Evolutionary conservation across 2,888 invertebrate genomes (phyloP).

Genomic region (Nasonia oneida): DNA sequence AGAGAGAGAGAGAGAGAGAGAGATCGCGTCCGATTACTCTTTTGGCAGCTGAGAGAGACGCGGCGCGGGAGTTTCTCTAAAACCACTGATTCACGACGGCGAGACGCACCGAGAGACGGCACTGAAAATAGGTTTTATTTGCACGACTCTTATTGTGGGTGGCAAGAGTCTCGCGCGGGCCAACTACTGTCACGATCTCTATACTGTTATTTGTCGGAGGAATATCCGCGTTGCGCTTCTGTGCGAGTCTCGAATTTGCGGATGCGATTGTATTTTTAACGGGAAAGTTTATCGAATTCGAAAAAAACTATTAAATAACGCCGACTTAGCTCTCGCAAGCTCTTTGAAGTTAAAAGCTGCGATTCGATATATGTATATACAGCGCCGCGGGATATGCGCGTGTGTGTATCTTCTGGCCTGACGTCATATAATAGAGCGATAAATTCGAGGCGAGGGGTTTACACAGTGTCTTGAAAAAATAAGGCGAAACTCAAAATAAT

Average conservation of each 20-base stretch:
- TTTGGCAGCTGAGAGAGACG: constrained; percentile 29
- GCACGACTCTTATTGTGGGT: neutral
- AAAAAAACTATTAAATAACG: constrained; percentile 1
- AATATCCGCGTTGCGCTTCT: neutral
- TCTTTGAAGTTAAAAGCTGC: neutral
- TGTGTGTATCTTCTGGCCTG: neutral
- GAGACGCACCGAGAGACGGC: constrained; percentile 36
- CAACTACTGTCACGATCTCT: neutral
- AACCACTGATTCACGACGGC: constrained; percentile 60
- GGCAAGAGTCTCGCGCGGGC: neutral
- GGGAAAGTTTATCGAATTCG: neutral
- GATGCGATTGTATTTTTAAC: no score
- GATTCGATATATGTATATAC: no score
- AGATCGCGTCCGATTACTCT: constrained; percentile 25
- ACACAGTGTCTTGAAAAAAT: neutral
- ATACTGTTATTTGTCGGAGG: no score
- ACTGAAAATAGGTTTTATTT: constrained; percentile 61
- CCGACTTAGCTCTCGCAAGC: neutral
- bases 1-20: no score
- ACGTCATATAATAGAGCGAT: constrained; percentile 15
- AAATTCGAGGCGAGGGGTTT: neutral
- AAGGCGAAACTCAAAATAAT: neutral
- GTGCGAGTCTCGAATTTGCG: no score
- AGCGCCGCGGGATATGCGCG: neutral
- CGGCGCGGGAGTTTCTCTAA: constrained; percentile 43